A percentile compares a stretch with the other conserved stretches of the same genome.
Conservation (phyloP, 1,140 invertebrate species). For the Aphaenogaster rudis region DNA sequence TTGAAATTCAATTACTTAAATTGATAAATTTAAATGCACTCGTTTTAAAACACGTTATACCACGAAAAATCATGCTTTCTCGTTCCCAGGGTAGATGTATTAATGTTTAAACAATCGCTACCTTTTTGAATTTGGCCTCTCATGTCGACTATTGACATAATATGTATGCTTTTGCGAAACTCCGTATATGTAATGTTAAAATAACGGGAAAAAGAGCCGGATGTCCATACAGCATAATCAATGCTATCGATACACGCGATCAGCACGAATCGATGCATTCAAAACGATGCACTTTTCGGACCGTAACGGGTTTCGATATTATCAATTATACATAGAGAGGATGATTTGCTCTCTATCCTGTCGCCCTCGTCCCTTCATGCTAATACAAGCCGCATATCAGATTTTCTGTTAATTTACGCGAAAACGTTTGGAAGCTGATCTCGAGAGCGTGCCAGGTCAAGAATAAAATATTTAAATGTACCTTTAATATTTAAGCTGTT, state of each 20-base stretch:
- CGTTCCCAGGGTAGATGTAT: background rate
- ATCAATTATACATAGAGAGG: slow-evolving; percentile 61
- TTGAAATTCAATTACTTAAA: slow-evolving; percentile 14
- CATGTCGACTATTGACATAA: background rate
- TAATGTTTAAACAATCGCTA: slow-evolving; percentile 24
- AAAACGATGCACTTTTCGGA: slow-evolving; percentile 67
- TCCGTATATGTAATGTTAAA: slow-evolving; percentile 42
- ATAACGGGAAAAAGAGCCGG: slow-evolving; percentile 29
- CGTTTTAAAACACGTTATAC: background rate
- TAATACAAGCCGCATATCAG: slow-evolving; percentile 33
- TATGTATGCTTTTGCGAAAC: slow-evolving; percentile 6
- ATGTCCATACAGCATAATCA: slow-evolving; percentile 61
- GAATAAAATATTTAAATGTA: background rate
- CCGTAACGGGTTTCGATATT: slow-evolving; percentile 55
- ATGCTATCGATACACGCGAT: slow-evolving; percentile 52
- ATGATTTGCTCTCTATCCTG: slow-evolving; percentile 36
- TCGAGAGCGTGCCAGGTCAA: background rate
- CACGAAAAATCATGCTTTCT: background rate
- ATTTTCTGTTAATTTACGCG: slow-evolving; percentile 57
- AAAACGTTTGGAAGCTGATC: background rate
- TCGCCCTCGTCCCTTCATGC: slow-evolving; percentile 14
- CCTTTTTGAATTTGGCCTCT: background rate
- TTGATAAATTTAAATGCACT: background rate
- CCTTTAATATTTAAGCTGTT: background rate
- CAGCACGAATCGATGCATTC: slow-evolving; percentile 57